phyloP scores from a whole-genome alignment of 2,113 vertebrate species.

The Saccopteryx bilineata region DNA sequence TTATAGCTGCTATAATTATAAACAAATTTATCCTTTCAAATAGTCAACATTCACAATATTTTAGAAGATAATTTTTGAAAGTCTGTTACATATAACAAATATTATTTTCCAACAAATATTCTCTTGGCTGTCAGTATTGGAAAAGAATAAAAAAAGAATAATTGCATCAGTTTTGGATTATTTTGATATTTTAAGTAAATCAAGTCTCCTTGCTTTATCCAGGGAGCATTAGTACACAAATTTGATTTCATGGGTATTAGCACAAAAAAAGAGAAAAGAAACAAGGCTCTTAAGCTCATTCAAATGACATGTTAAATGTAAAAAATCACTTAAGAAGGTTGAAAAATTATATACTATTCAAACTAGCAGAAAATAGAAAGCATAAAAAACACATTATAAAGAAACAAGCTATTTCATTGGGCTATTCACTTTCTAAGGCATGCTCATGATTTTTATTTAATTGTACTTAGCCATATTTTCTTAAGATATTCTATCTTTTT shows the following conservation, averaged over 20 bases:
- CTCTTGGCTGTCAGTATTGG: neutral
- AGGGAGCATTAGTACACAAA: neutral
- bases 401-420: neutral
- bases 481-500: neutral
- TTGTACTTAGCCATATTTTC: neutral
- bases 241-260: neutral
- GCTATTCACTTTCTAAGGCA: neutral
- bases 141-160: neutral
- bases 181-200: neutral
- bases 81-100: neutral
- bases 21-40: neutral
- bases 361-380: neutral
- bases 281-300: neutral
- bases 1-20: neutral
- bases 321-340: conserved; percentile 15
- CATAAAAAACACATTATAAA: neutral
- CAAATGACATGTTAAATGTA: neutral
- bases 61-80: neutral
- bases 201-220: neutral
- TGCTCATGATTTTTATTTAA: neutral
- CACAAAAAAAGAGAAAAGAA: neutral
- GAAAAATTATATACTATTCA: neutral
- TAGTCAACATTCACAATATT: neutral
- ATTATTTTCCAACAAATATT: neutral
- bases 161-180: neutral